Evolutionary conservation across 2,888 invertebrate genomes (phyloP).

Genomic region (Lordiphosa andalusiaca): DNA sequence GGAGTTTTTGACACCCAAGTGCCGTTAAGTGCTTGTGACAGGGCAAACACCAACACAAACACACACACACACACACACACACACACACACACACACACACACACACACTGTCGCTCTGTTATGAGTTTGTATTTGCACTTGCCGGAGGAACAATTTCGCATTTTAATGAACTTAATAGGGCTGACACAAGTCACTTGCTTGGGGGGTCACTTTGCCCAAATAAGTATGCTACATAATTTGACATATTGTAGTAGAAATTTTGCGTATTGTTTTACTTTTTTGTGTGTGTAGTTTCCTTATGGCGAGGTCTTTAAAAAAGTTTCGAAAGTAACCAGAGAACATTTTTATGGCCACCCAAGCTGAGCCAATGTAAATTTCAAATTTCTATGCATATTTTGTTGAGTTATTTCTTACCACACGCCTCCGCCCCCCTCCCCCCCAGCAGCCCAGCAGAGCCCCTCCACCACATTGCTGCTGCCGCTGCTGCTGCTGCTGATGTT

Average conservation of each 20-base stretch:
- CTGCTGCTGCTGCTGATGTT: neutral
- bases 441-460: neutral
- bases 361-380: constrained; percentile 65
- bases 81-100: too few relatives aligned
- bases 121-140: constrained; percentile 24
- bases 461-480: neutral
- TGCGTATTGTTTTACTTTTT: too few relatives aligned
- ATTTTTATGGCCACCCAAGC: constrained; percentile 39
- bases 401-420: constrained; percentile 31
- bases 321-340: too few relatives aligned
- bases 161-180: constrained; percentile 73
- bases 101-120: constrained; percentile 1
- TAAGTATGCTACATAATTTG: constrained; percentile 37
- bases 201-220: constrained; percentile 17
- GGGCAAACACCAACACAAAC: constrained; percentile 18
- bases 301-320: too few relatives aligned
- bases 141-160: constrained; percentile 52
- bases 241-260: too few relatives aligned
- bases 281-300: too few relatives aligned
- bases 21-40: constrained; percentile 52
- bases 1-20: constrained; percentile 42
- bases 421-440: neutral
- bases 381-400: constrained; percentile 66
- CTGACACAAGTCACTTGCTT: constrained; percentile 19
- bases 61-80: neutral